A percentile compares a stretch with the other conserved stretches of the same genome.
Evolutionary conservation across 1,140 invertebrate species (phyloP).

Genomic region (Megalopta genalis): DNA sequence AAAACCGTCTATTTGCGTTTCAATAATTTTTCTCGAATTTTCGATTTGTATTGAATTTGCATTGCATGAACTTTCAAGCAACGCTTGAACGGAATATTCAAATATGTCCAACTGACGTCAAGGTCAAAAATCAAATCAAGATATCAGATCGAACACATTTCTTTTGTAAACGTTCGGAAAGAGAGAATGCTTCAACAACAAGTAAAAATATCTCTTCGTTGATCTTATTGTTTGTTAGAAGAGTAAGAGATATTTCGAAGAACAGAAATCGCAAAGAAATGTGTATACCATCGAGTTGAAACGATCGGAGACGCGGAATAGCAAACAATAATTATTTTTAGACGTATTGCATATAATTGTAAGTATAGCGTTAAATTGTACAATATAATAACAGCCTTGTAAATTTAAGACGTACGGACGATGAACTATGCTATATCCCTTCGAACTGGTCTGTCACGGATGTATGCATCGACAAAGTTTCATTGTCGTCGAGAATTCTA

Average conservation of each 20-base stretch:
- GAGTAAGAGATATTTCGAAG: not conserved
- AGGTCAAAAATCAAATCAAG: too few species aligned
- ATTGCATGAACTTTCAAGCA: too few species aligned
- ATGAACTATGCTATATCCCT: not conserved
- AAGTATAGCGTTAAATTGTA: slow-evolving; percentile 48
- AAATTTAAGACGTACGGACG: slow-evolving; percentile 36
- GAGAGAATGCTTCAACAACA: slow-evolving; percentile 27
- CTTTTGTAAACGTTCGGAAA: not conserved
- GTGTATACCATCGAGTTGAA: slow-evolving; percentile 18
- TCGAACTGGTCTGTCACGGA: not conserved
- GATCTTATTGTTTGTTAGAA: not conserved
- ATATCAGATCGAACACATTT: too few species aligned
- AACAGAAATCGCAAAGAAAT: not conserved
- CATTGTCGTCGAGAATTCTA: slow-evolving; percentile 2
- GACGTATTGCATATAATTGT: slow-evolving; percentile 32
- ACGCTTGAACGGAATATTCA: too few species aligned
- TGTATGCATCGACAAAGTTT: not conserved
- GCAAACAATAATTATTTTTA: slow-evolving; percentile 41
- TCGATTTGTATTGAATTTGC: too few species aligned
- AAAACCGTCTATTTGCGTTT: too few species aligned
- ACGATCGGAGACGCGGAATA: slow-evolving; percentile 2
- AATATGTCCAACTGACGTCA: too few species aligned
- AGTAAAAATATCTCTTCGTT: not conserved
- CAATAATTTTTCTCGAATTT: too few species aligned
- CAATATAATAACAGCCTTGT: slow-evolving; percentile 40